A percentile compares a stretch with the other conserved stretches of the same genome.
phyloP scores from a whole-genome alignment of 1,140 invertebrate genomes.

The Argopecten irradians region DNA sequence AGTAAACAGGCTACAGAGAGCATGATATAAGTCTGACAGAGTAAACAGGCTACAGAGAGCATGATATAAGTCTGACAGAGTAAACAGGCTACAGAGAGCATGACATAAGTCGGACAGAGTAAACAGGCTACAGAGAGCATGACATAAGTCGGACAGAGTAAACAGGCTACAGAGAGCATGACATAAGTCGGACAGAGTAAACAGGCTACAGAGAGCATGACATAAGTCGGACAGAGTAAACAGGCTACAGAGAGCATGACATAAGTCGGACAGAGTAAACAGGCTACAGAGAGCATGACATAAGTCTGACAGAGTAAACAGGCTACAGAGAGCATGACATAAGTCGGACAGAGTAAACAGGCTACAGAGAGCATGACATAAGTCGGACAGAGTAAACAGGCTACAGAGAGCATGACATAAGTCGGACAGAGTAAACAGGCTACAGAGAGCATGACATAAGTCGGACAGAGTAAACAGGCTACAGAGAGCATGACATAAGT shows the following conservation, averaged over 20 bases:
- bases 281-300: not conserved
- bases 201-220: not conserved
- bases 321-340: not conserved
- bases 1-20: not conserved
- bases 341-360: not conserved
- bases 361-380: not conserved
- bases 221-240: not conserved
- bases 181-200: not conserved
- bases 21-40: not conserved
- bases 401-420: constrained; percentile 26
- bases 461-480: not conserved
- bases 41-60: not conserved
- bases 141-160: not conserved
- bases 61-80: not conserved
- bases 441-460: not conserved
- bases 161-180: not conserved
- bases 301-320: not conserved
- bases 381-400: not conserved
- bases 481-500: not conserved
- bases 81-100: not conserved
- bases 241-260: not conserved
- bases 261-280: not conserved
- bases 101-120: not conserved
- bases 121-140: not conserved
- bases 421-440: not conserved